Percentiles rank a stretch among this genome's conserved stretches.
Evolutionary conservation across 2,113 vertebrate species (phyloP).

Genomic region (Eupsittula cactorum): DNA sequence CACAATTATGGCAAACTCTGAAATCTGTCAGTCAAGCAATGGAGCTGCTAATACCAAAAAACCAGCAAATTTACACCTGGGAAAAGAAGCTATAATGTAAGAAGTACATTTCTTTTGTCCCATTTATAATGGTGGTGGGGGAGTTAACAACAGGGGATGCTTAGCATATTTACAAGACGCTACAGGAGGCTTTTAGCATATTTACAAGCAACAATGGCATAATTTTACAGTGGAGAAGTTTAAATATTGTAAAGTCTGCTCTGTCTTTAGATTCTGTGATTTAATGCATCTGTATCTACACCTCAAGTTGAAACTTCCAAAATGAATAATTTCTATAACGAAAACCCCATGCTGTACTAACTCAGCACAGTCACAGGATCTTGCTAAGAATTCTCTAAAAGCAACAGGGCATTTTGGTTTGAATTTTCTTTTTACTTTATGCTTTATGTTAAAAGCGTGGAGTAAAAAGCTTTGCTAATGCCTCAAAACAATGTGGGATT

Average conservation of each 20-base stretch:
- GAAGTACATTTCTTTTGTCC: conserved; percentile 38
- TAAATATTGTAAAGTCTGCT: conserved; percentile 40
- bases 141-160: conserved; percentile 45
- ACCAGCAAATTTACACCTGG: neutral
- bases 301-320: neutral
- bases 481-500: neutral
- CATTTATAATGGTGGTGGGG: neutral
- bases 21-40: neutral
- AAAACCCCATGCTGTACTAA: neutral
- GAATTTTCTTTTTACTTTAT: neutral
- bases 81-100: conserved; percentile 35
- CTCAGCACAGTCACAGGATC: neutral
- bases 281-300: conserved; percentile 5
- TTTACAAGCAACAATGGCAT: conserved; percentile 54
- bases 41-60: conserved; percentile 30
- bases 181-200: conserved; percentile 62
- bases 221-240: conserved; percentile 42
- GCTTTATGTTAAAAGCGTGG: neutral
- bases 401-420: neutral
- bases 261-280: neutral
- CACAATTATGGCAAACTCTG: neutral
- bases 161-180: conserved; percentile 64
- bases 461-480: neutral
- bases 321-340: neutral
- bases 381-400: neutral